Evolutionary conservation across 30 jellyfish, hydroid and myxozoan genomes (phyloP), one percentile per base, ranked within the genome.

Genomic region (Aurelia sp.): DNA sequence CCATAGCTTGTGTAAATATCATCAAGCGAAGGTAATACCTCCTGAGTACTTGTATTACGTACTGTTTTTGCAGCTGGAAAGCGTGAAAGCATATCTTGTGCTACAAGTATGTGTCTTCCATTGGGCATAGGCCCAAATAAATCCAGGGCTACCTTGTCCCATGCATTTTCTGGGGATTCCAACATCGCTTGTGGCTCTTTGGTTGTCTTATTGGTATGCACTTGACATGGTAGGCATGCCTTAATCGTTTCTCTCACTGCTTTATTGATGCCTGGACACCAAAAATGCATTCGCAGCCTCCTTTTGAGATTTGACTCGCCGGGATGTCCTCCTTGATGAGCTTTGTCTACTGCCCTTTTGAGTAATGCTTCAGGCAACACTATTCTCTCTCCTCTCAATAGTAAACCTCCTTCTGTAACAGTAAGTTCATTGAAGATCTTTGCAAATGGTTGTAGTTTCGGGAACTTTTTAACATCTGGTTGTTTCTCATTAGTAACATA

Each of bases 241-340:
- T 55, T 51, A 31, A 89, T 16, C 35, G 44, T 52, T 17, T 22
- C 61, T 35, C 18, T 67, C 20, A 70, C 90, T 12, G 63, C 60
- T 40, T 89, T 63, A 53, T 89, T 61, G 59, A 80, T 27, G 44
- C 71, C 65, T 35, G 86, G 90, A 71, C 31, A 89, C 97, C 92
- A 80, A 35, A 89, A 81, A 52, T 81, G 90, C 21, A 31, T 24
- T 63, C 93, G 86, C 21, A 89, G 40, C 44, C 90, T 60, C 35
- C 90, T 55, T 73, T 80, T 80, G 20, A 75, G 21, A 31, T 82
- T 51, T 13, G 44, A 40, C 67, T 8, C 79, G 11, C 94, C 97
- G 8, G 87, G 95, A 67, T 79, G 89, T n/a, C 94, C 88, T 67
- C 91, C 91, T 48, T 81, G 97, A 30, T 72, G 84, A 8, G 84